Base-by-base conservation (phyloP, 2,888 invertebrate genomes). In the Brachycybe producta region DNA sequence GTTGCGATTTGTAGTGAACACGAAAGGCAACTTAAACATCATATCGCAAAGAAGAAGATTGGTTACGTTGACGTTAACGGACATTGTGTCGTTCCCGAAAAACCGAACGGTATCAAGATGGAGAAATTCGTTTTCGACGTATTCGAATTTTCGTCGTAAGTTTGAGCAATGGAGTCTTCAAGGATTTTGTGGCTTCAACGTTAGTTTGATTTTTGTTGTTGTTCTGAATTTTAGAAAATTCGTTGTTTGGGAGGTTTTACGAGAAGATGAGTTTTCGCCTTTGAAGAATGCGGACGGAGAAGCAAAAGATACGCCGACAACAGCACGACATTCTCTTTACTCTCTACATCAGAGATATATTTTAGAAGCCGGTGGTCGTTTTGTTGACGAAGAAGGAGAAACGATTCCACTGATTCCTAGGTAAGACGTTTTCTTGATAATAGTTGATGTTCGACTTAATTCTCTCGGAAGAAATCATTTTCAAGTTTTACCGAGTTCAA, bases 41-140 rank as follows among this genome's bases (percentile, higher is more conserved):
- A 99, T 64, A 80, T 92, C 0, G 98, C 98, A 5, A 87, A 88
- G 64, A 99, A 99, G 73, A 98, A 98, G 71, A 95, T 99, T 57
- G 83, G 94, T 0, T 82, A 77, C 59, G 72, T 91, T 0, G 80
- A 87, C 63, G 71, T 75, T 7, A 58, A 61, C n/a, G 87, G 88
- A 2, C 70, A 77, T 17, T 73, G 77, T 41, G 72, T 79, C 34
- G 80, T 77, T 55, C 95, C 98, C 0, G 75, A 77, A 0, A 76
- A 78, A 54, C 81, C 90, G 0, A 98, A 98, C 61, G 98, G 97
- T 8, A 88, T 98, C 57, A 99, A 99, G 72, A 83, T 99, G 70
- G 98, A 99, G 64, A 98, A 97, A 67, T 99, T 99, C 66, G 86
- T 99, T 8, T 99, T 99, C 66, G 98, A 99, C 67, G 94, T 97